Base-by-base conservation (phyloP, 30 jellyfish, hydroid and myxozoan species). In the Rhopilema esculentum region DNA sequence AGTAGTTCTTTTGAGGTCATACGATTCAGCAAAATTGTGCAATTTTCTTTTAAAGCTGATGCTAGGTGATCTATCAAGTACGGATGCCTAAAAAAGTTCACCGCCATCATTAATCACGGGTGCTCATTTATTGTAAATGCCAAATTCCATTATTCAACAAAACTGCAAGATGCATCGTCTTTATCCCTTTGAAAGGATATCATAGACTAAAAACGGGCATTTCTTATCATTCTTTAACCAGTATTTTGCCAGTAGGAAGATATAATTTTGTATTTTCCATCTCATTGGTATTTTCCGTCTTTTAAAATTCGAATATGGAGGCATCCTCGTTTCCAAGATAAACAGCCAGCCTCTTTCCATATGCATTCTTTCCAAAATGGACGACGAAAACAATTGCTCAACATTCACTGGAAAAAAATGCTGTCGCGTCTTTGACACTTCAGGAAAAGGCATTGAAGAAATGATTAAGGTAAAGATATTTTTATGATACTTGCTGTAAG, bases 1-100 rank as follows among this genome's bases (percentile, higher is more conserved):
- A 80, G 31, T 18, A 80, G 61, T 62, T 80, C 90, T 51, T 65
- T 80, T 23, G 82, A 80, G 21, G 79, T 22, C 9, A 22, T 21
- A 16, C 73, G 50, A 52, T 80, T 80, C 50, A 80, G 66, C 40
- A 74, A 80, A 16, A 80, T 0, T 1, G 32, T 49, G 72, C 82
- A 30, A 49, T 80, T 57, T 25, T 66, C 82, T 80, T 67, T 66
- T 18, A 80, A 16, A 20, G 90, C 82, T 1, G 90, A 4, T 16
- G 24, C 0, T 29, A 80, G 52, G 65, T 65, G 82, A 31, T 80
- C 82, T 6, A 28, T 1, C 23, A 80, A 9, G 63, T 51, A 66
- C 1, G 81, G 30, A 21, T 40, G 81, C 57, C 69, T 31, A 25
- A 53, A 40, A 33, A 80, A 80, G 62, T 80, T 80, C 57, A 80